Base-by-base conservation (phyloP, 2,888 invertebrate genomes). In the Entomobrya proxima region DNA sequence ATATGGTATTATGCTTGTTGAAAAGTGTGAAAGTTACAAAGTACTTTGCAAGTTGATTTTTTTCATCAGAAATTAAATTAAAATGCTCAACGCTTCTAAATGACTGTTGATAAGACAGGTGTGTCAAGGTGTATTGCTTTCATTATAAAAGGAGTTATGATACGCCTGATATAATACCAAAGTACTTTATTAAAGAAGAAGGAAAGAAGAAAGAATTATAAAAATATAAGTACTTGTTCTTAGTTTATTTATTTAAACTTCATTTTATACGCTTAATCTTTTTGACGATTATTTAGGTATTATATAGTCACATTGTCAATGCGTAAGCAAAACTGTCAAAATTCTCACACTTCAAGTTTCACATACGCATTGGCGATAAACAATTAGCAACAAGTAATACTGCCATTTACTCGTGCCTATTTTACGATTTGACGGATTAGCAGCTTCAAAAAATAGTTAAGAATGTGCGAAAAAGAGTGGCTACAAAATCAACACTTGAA, bases 391-490 rank as follows among this genome's bases (percentile, higher is more conserved):
- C 32, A 32, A 37, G 27, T 27, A 37, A 44, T 67, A 64, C 67
- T 64, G n/a, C n/a, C n/a, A n/a, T n/a, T n/a, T n/a, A n/a, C n/a
- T 79, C 67, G 61, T 47, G 3, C 27, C 27, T n/a, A 11, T 52
- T 80, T 80, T 80, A 69, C 74, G 44, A 74, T 81, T 74, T 81
- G 81, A 74, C 74, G 74, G 80, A 74, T 81, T 81, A 55, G 21
- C 4, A 18, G 35, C 4, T 11, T 64, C 18, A 35, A 64, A 35
- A 64, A 35, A 35, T 3, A 18, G 2, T 64, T 64, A 7, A 7
- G 61, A 32, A 35, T 30, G 61, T 35, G 61, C n/a, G 24, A 64
- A 64, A n/a, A 58, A 9, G 30, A 13, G 4, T 55, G 52, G 24
- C 24, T 7, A 5, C 7, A 64, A 64, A 64, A 21, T 64, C 18